Evolutionary conservation across 2,888 invertebrate genomes (phyloP), one percentile per base, ranked within the genome.

Genomic region (Clunio marinus): DNA sequence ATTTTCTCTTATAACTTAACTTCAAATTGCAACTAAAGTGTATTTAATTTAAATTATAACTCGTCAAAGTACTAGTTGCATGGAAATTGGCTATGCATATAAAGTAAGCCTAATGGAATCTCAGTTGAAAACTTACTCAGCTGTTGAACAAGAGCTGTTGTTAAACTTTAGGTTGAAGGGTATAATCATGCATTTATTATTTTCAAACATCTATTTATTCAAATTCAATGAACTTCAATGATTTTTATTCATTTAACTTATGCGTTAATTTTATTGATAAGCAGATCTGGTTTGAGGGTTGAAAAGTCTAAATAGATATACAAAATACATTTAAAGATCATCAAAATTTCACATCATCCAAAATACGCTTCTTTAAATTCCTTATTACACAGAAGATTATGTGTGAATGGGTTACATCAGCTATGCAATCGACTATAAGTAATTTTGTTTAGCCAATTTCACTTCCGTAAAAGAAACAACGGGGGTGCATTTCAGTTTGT

Each of bases 31-130:
- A 51, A 22, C 51, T 51, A 8, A 51, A 51, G 51, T 55, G 46
- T 25, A 27, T 65, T 46, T 41, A 65, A 32, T 66, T 66, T 55
- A 66, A 66, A 55, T 55, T 13, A 24, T 32, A 15, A 27, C 15
- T 20, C 25, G 46, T 35, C 20, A 66, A n/a, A 66, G 66, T 55
- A 15, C 46, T 13, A 45, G 55, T 51, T 66, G 51, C 51, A 67
- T 15, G 58, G 37, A 68, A 55, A 76, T 77, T 77, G 77, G 75
- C 78, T 79, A 76, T 78, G 79, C 78, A 78, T 78, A 79, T 79
- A 79, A 78, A 78, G 78, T 77, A 78, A 73, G 72, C 75, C 77
- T 78, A 78, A 78, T 73, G 74, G 74, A 73, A 75, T 74, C 73
- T 68, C 7, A 5, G 27, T 22, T 57, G 51, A 51, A 51, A n/a